phyloP scores from a whole-genome alignment of 2,797 vertebrate genomes.

The Graptemys geographica region DNA sequence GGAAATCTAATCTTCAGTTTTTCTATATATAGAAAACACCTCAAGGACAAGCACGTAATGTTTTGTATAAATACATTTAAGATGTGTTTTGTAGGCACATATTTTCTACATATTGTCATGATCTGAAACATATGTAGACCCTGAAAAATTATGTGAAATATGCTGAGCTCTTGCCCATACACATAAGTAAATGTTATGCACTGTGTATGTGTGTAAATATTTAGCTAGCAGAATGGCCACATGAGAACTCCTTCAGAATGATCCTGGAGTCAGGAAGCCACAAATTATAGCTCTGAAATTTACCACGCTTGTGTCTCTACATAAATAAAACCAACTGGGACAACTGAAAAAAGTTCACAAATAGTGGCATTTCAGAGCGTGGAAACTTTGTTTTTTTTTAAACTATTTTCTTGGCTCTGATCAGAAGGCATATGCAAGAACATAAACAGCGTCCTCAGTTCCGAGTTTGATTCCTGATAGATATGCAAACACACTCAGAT shows the following conservation, averaged over 20 bases:
- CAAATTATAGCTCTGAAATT: slow-evolving; percentile 80
- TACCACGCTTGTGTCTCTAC: slow-evolving; percentile 63
- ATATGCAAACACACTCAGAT: background rate
- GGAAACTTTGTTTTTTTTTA: background rate
- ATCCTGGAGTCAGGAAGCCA: slow-evolving; percentile 78
- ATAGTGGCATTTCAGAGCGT: slow-evolving; percentile 57
- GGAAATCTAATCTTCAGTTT: slow-evolving; percentile 62
- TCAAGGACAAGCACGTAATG: slow-evolving; percentile 56
- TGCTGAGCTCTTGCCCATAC: slow-evolving; percentile 54
- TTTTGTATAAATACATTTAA: slow-evolving; percentile 71
- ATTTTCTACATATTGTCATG: slow-evolving; percentile 73
- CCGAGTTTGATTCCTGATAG: slow-evolving; percentile 38
- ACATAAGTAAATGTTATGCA: slow-evolving; percentile 58
- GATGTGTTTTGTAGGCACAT: slow-evolving; percentile 77
- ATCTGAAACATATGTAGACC: slow-evolving; percentile 79
- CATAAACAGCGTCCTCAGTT: slow-evolving; percentile 36
- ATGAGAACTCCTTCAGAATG: slow-evolving; percentile 61
- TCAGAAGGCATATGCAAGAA: slow-evolving; percentile 49
- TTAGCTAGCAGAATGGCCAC: slow-evolving; percentile 74
- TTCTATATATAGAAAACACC: slow-evolving; percentile 73
- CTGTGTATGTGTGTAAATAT: slow-evolving; percentile 71
- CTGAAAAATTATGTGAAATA: slow-evolving; percentile 75
- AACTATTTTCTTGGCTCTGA: slow-evolving; percentile 48
- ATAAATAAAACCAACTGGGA: slow-evolving; percentile 78
- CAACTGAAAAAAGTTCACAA: slow-evolving; percentile 66